Evolutionary conservation across 2,888 invertebrate species (phyloP).

Genomic region (Malthinus flaveolus): DNA sequence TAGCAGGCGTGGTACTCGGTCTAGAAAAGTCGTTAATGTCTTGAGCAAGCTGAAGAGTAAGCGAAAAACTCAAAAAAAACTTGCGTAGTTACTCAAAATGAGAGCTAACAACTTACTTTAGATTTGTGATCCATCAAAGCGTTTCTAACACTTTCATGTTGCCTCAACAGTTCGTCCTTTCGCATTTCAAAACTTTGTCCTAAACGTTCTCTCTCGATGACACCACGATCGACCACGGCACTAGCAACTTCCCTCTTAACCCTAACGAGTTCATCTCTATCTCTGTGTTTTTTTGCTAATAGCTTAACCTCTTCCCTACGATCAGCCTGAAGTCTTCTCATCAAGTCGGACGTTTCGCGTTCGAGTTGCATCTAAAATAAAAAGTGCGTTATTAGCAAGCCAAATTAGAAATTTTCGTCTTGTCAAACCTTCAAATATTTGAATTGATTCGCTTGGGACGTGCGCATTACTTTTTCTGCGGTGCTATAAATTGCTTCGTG

Average conservation of each 20-base stretch:
- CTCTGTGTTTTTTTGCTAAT: slow-evolving; percentile 83
- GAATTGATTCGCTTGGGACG: slow-evolving; percentile 79
- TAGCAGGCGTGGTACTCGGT: no score
- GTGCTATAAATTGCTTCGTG: slow-evolving; percentile 76
- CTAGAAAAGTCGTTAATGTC: no score
- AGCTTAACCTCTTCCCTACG: slow-evolving; percentile 87
- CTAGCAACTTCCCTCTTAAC: slow-evolving; percentile 83
- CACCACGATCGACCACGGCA: slow-evolving; percentile 85
- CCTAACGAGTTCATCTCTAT: slow-evolving; percentile 86
- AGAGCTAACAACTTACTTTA: slow-evolving; percentile 61
- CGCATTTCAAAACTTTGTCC: slow-evolving; percentile 77
- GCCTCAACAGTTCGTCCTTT: slow-evolving; percentile 72
- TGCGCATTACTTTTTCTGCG: slow-evolving; percentile 79
- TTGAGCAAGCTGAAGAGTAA: no score
- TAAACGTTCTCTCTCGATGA: slow-evolving; percentile 82
- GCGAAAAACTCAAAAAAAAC: no score
- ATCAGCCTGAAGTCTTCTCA: slow-evolving; percentile 80
- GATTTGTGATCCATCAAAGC: slow-evolving; percentile 68
- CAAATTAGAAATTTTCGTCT: background rate
- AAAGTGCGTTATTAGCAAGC: background rate
- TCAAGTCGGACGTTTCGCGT: slow-evolving; percentile 71
- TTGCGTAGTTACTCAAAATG: no score
- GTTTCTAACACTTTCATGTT: slow-evolving; percentile 77
- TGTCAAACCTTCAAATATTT: slow-evolving; percentile 67
- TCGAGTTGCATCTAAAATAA: slow-evolving; percentile 62